Evolutionary conservation across 2,113 vertebrate genomes (phyloP), one percentile per base, ranked within the genome.

Genomic region (Barbus barbus): DNA sequence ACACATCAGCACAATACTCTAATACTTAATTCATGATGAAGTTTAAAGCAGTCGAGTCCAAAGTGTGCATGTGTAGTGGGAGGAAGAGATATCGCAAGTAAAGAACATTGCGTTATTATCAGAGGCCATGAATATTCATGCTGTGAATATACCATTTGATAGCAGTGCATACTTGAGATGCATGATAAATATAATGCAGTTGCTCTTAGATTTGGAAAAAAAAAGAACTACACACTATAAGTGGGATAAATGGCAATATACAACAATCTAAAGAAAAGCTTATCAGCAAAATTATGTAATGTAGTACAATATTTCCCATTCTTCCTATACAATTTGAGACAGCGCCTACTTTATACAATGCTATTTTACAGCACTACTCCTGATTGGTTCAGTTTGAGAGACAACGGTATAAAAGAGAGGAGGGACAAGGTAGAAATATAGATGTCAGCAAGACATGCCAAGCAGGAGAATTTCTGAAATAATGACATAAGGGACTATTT

Each of bases 21-120:
- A 86, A 90, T 90, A 87, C 91, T 90, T 92, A 89, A 92, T 93
- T 91, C 88, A 92, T 89, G 83, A 84, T 83, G 38, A 33, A 69
- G 83, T 89, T 90, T 87, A 87, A 91, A 90, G 83, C 38, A 65
- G 80, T 79, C 76, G 31, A 46, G 86, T 83, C 78, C 87, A 58
- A 87, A 4, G 14, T n/a, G 79, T 71, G 58, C 65, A 78, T 84
- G 58, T 69, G 41, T 36, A 72, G 80, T 72, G 51, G 67, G 51
- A 65, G 48, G 20, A 31, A 53, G n/a, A 74, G 14, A 53, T 22
- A 41, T 1, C 46, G 60, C 56, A 63, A 67, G n/a, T 69, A 24
- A 76, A 41, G 58, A 41, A 36, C 44, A 78, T n/a, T 26, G 6
- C 7, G n/a, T 56, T 36, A 7, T 77, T 56, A 36, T 56, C 74